phyloP scores from a whole-genome alignment of 2,113 vertebrate species.

The Dipodomys merriami region DNA sequence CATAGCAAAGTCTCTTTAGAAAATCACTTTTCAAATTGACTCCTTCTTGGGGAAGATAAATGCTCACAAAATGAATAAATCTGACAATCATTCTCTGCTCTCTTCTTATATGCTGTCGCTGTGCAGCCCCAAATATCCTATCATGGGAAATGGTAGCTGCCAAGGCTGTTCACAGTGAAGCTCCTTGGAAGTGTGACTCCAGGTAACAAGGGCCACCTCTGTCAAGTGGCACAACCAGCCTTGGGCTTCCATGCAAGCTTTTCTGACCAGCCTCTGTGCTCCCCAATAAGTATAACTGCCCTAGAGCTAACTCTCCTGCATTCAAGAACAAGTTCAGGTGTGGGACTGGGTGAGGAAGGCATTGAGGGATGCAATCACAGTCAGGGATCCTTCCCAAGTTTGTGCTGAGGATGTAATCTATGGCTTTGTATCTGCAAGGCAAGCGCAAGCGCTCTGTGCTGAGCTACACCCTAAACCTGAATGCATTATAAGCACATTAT shows the following conservation, averaged over 20 bases:
- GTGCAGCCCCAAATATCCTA: accelerated
- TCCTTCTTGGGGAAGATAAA: conserved; percentile 57
- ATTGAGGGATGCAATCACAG: too few species aligned
- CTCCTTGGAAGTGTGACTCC: background rate
- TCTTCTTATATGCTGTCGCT: background rate
- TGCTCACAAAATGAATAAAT: background rate
- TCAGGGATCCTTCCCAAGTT: background rate
- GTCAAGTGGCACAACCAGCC: background rate
- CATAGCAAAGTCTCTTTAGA: conserved; percentile 59
- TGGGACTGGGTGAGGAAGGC: accelerated
- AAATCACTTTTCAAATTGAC: conserved; percentile 71
- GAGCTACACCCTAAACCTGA: too few species aligned
- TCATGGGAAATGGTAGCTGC: accelerated
- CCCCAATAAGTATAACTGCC: background rate
- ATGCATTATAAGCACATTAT: too few species aligned
- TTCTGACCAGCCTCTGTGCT: background rate
- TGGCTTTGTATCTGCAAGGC: too few species aligned
- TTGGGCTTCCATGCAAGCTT: too few species aligned
- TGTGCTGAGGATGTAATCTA: too few species aligned
- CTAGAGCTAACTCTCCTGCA: background rate
- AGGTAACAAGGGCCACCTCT: background rate
- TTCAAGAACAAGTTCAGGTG: background rate
- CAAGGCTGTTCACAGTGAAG: accelerated
- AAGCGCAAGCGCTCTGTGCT: too few species aligned
- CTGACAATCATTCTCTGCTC: background rate